Conservation (phyloP, 2,113 vertebrate species). For the Mobula birostris region DNA sequence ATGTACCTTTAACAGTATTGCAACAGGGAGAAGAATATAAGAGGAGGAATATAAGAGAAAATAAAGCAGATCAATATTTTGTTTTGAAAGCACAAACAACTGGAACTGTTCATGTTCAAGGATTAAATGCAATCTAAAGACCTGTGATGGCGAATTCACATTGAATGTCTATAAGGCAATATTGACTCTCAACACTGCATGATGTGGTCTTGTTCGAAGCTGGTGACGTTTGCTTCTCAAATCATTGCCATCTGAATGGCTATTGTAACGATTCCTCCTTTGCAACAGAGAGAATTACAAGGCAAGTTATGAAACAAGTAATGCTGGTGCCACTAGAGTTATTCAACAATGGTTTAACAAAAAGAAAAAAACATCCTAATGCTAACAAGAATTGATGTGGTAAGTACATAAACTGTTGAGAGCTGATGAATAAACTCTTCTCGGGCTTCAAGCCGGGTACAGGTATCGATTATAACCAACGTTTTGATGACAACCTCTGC, state of each 20-base stretch:
- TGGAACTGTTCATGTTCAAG: background rate
- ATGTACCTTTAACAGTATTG: slow-evolving; percentile 15
- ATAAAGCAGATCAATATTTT: background rate
- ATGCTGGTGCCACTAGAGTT: background rate
- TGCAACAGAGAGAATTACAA: background rate
- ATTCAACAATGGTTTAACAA: background rate
- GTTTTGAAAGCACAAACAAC: background rate
- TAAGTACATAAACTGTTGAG: background rate
- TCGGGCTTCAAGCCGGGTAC: too few species aligned
- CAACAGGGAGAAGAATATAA: background rate
- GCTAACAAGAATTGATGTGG: background rate
- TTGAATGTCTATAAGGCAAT: background rate
- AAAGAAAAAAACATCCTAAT: background rate
- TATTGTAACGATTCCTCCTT: background rate
- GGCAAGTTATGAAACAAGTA: background rate
- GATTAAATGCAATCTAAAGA: background rate
- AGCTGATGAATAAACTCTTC: too few species aligned
- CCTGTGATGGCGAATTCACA: background rate
- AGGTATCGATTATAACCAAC: too few species aligned
- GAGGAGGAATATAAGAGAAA: background rate
- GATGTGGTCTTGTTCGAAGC: too few species aligned
- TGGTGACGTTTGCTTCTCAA: too few species aligned
- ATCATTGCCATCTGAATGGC: too few species aligned
- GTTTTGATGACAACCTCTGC: too few species aligned
- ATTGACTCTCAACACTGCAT: background rate